Evolutionary conservation across 2,888 invertebrate genomes (phyloP), one percentile per base, ranked within the genome.

Genomic region (Cyclophora albipunctata): DNA sequence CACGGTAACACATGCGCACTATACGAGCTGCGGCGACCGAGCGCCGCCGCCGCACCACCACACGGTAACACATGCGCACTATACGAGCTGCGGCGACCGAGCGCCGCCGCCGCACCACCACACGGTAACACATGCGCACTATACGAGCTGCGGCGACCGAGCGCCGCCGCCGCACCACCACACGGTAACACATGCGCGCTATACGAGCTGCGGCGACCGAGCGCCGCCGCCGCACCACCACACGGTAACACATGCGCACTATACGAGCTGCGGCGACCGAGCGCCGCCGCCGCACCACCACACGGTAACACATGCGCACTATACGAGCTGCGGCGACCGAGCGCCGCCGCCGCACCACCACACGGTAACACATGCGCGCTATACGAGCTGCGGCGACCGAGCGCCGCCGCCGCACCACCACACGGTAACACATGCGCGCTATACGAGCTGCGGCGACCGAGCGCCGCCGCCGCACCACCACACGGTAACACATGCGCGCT

Each of bases 41-140:
- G 89, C 90, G 34, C 89, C 90, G 73, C 88, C 90, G 57, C 67
- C 70, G 51, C 72, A 67, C n/a, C 72, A 73, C 45, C 69, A 70
- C 51, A 50, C 71, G 45, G 74, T 75, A 46, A 57, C 58, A 2
- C 20, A 20, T 20, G 1, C 20, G 2, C 20, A 20, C 20, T 20
- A 20, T 20, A 20, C 20, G 20, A 20, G 20, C 20, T 20, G 20
- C 20, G 20, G 20, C 20, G 20, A 20, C 64, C 83, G 87, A 49
- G 89, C 90, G 34, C 89, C 90, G 73, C 88, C 90, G 57, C 67
- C 70, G 51, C 72, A 67, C n/a, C 72, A 73, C 45, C 69, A 70
- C 51, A 50, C 71, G 45, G 74, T 75, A 46, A 57, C 58, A 2
- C 20, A 20, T 20, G 1, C 20, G 2, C 20, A 20, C 20, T 20